Base-by-base conservation (phyloP, 2,888 invertebrate species). In the Eilema depressum region DNA sequence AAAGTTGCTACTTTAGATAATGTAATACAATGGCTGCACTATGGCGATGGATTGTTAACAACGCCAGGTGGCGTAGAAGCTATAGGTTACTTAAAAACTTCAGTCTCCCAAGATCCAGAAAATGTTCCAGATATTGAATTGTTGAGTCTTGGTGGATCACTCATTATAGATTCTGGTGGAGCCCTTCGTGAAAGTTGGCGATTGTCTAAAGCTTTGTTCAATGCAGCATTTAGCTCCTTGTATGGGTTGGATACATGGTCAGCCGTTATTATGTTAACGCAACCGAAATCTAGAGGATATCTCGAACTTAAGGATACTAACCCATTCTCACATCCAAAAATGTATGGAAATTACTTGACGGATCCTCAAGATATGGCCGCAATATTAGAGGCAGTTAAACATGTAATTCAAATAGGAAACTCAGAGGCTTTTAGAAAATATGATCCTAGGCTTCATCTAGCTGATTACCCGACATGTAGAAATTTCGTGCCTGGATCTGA, bases 321-420 rank as follows among this genome's bases (percentile, higher is more conserved):
- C 91, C 98, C 98, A 0, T 96, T 96, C 67, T 96, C 97, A 2
- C 96, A 97, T 84, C 98, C 99, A 0, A 95, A 97, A 73, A 96
- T 99, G 71, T 96, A 97, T 82, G 97, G 98, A 0, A 98, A 98
- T 82, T 98, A 98, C 86, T 96, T 98, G 71, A 95, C 96, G 0
- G 96, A 98, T 85, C 96, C 96, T 20, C 94, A 96, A 70, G 96
- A 98, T 81, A 87, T 97, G 63, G 93, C 94, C 23, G 96, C 96
- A 0, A 77, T 97, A 25, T 90, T 96, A 37, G 96, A 96, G 70
- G 97, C 96, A 28, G 94, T 97, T 7, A 97, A 96, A 85, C 96
- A 96, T 73, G 89, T 96, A 0, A 96, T 97, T 63, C 92, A 95
- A 69, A 88, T 97, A 7, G 94, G 96, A 0, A 85, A 96, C 78